Evolutionary conservation across 1,140 invertebrate genomes (phyloP), one percentile per base, ranked within the genome.

Genomic region (Fopius arisanus): DNA sequence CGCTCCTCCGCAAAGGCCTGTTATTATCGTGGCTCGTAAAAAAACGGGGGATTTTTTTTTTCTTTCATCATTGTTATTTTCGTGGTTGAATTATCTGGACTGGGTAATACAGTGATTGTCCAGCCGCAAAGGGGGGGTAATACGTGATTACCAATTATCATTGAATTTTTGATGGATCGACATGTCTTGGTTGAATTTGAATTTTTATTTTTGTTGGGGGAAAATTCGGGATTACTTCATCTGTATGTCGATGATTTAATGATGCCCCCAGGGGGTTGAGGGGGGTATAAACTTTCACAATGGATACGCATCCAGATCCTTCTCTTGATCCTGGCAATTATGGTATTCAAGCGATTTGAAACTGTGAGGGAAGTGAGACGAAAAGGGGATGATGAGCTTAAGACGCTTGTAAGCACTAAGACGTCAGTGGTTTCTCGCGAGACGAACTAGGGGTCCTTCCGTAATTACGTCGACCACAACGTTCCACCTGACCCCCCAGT

Each of bases 391-490:
- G 48, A 68, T 31, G 66, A 68, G 72, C 66, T 73, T 68, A 73
- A 73, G 72, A 73, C 66, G 51, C 51, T 23, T 59, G 40, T 69
- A 51, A 76, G 78, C 81, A 78, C 82, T 82, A 87, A 87, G 85
- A 87, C 83, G 84, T 84, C 83, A 78, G 79, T 79, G 85, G 85
- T 86, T 82, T 83, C 78, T 78, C 81, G 79, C 81, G 83, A 82
- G 80, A 80, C 77, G 51, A 72, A 48, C 77, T 73, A 78, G 77
- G 80, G 81, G 83, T 85, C 84, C 81, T 86, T 82, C 78, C 80
- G 84, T 86, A 87, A 87, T 87, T 87, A 87, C 83, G 78, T 73
- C 82, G 82, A 86, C 85, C 85, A 78, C 85, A 87, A 84, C 81
- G 81, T 48, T 48, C 43, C 43, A 48, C 43, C 43, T 48, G 21